A percentile compares a stretch with the other conserved stretches of the same genome.
Evolutionary conservation across 2,113 vertebrate species (phyloP).

Genomic region (Gila orcuttii): DNA sequence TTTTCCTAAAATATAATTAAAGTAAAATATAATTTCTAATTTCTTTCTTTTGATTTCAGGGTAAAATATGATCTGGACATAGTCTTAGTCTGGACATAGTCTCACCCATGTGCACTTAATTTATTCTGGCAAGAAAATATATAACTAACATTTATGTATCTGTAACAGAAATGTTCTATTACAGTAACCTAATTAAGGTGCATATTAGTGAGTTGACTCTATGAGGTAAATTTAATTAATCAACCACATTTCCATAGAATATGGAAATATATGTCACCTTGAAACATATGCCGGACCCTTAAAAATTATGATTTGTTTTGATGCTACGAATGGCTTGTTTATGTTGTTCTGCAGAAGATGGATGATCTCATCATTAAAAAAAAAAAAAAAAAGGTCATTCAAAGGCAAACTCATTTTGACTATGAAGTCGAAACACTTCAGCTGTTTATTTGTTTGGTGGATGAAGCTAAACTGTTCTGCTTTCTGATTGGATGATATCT

Average conservation of each 20-base stretch:
- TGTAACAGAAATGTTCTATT: not conserved
- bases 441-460: not conserved
- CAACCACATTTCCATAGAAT: not conserved
- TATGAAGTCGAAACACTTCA: not conserved
- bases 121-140: not conserved
- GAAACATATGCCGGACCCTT: not conserved
- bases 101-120: not conserved
- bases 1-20: not conserved
- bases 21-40: not conserved
- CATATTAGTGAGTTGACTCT: not conserved
- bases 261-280: not conserved
- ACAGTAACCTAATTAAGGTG: not conserved
- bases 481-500: conserved; percentile 65
- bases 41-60: not conserved
- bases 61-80: not conserved
- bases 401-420: not conserved
- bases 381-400: too few species aligned
- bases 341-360: not conserved
- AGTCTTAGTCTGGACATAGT: not conserved
- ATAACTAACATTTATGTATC: not conserved
- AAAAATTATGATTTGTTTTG: not conserved
- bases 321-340: not conserved
- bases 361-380: not conserved
- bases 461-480: not conserved
- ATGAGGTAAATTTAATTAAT: not conserved